phyloP scores from a whole-genome alignment of 2,113 vertebrate species.

The Lontra canadensis region DNA sequence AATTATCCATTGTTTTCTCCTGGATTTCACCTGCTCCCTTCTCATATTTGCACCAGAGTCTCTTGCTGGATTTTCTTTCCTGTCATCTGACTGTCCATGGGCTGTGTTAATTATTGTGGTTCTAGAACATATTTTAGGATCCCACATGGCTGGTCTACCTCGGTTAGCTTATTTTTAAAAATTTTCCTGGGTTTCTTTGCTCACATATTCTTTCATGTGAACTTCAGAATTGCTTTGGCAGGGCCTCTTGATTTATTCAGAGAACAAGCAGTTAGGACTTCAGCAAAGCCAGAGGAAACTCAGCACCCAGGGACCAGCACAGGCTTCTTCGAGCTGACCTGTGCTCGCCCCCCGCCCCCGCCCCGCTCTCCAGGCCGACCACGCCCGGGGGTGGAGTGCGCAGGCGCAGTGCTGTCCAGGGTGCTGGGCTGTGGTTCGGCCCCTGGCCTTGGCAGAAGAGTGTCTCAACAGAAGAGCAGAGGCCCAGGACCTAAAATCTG shows the following conservation, averaged over 20 bases:
- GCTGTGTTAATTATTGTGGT: not conserved
- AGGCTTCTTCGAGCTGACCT: not conserved
- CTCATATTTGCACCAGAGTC: not conserved
- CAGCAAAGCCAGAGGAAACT: not conserved
- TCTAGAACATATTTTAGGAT: conserved; percentile 7
- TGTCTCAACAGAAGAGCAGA: not conserved
- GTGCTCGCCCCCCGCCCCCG: not conserved
- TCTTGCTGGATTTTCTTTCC: not conserved
- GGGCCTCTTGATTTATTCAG: not conserved
- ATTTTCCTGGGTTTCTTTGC: not conserved
- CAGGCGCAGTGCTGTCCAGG: not conserved
- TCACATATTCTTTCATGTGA: not conserved
- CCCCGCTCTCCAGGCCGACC: not conserved
- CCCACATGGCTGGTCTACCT: not conserved
- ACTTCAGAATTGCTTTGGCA: conserved; percentile 20
- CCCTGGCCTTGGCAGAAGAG: not conserved
- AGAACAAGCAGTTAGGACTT: not conserved
- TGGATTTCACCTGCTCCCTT: not conserved
- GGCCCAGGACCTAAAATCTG: not conserved
- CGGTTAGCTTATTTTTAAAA: not conserved
- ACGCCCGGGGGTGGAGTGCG: rapidly evolving
- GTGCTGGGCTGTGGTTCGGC: not conserved
- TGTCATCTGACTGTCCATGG: not conserved
- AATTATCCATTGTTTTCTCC: not conserved
- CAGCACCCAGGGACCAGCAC: rapidly evolving